Conservation (phyloP, 2,797 vertebrate genomes). For the Garrulus glandarius region DNA sequence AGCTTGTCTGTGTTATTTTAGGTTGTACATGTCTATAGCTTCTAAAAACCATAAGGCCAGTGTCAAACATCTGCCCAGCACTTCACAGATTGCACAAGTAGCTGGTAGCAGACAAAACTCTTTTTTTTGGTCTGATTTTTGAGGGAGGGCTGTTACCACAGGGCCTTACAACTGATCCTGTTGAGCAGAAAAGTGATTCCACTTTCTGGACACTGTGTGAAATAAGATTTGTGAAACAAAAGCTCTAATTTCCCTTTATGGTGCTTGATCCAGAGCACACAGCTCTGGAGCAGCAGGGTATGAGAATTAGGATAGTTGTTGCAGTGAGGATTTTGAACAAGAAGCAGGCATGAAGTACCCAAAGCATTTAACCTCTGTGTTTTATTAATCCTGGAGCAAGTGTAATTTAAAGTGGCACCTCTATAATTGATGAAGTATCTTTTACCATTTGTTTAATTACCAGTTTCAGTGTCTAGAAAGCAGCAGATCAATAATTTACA, state of each 20-base stretch:
- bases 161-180: not conserved
- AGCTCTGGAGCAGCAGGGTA: not conserved
- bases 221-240: not conserved
- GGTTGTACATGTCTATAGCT: not conserved
- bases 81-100: not conserved
- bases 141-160: not conserved
- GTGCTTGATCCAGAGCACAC: not conserved
- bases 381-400: conserved; percentile 43
- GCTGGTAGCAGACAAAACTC: not conserved
- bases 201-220: not conserved
- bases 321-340: not conserved
- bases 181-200: not conserved
- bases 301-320: not conserved
- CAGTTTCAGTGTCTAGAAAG: conserved; percentile 56
- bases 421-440: conserved; percentile 66
- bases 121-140: not conserved
- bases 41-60: not conserved
- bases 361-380: not conserved
- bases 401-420: conserved; percentile 63
- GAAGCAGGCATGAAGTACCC: not conserved
- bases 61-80: not conserved
- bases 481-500: conserved; percentile 63
- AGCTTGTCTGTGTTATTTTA: not conserved
- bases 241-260: not conserved
- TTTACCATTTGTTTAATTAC: conserved; percentile 66